Evolutionary conservation across 2,113 vertebrate genomes (phyloP), one percentile per base, ranked within the genome.

Genomic region (Phainopepla nitens): DNA sequence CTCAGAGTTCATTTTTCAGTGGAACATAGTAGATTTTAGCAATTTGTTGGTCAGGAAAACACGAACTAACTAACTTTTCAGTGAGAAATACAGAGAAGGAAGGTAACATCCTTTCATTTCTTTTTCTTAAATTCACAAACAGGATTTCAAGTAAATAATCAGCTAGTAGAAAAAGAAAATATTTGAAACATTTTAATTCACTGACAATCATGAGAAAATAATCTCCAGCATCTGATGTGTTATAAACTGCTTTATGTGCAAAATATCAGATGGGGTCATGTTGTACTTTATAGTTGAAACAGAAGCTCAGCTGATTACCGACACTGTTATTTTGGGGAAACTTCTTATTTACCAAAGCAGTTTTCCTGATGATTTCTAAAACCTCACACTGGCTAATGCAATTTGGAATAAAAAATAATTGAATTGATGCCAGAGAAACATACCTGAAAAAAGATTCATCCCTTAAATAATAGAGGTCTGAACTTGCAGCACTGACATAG

Each of bases 401-500:
- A 66, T 45, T 83, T 80, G 16, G 4, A 2, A 15, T 9, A 13
- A 41, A 71, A 68, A 66, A 50, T 42, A 58, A 15, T 12, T 28
- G 12, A 69, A 73, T 75, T 12, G 1, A 17, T 80, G 84, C 56
- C 71, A 80, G 61, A 70, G 81, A 95, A 97, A 96, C 16, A 1
- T 93, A 96, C 84, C 92, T 96, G 95, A 97, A 97, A 81, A 94
- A 96, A 97, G 89, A 96, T 91, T 95, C 84, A 96, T 82, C 96
- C 87, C 84, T 97, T 98, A 97, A 98, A 98, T 97, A 98, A 98
- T 87, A 98, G 91, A 97, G 90, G 70, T 82, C 97, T 98, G 97
- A 98, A 97, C 96, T 97, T 97, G 97, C 96, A 96, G 93, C 95
- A 95, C 87, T 98, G 97, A 97, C 96, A 97, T 75, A 97, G 97